A percentile compares a stretch with the other conserved stretches of the same genome.
These are phyloP conservation scores for Megalonaias nervosa DNA, from an alignment of 1,140 invertebrate genomes.

Conservation along the genomic window DNA sequence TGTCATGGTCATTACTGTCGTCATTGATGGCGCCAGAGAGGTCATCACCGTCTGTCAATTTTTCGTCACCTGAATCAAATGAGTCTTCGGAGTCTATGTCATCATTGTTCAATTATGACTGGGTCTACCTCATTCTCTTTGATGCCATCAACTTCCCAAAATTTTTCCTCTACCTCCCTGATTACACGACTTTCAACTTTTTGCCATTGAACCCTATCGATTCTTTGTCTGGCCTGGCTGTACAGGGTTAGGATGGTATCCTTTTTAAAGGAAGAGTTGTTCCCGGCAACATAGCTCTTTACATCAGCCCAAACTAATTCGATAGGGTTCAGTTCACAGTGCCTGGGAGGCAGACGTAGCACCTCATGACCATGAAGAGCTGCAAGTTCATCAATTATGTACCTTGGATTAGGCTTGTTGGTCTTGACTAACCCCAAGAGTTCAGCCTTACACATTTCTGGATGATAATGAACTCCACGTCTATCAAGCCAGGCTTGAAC, in stretches of 20 bases:
- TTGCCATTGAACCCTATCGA: not conserved
- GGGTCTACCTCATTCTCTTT: not conserved
- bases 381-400: not conserved
- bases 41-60: no score
- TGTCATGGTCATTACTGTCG: no score
- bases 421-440: not conserved
- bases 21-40: no score
- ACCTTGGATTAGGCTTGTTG: not conserved
- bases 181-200: not conserved
- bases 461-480: not conserved
- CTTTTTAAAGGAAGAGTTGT: not conserved
- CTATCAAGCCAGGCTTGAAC: slow-evolving; percentile 2
- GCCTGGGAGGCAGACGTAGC: slow-evolving; percentile 1
- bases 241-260: not conserved
- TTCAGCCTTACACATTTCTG: not conserved
- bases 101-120: no score
- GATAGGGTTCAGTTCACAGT: slow-evolving; percentile 4
- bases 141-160: not conserved
- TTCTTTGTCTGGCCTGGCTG: not conserved
- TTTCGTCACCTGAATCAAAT: no score
- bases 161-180: not conserved
- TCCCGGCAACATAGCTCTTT: not conserved
- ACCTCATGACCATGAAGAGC: not conserved
- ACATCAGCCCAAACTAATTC: slow-evolving; percentile 9
- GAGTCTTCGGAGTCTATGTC: no score